These are phyloP conservation scores for Ptychodera flava DNA, from an alignment of 35 echinoderm and acorn worm genomes.

Conservation along the genomic window DNA sequence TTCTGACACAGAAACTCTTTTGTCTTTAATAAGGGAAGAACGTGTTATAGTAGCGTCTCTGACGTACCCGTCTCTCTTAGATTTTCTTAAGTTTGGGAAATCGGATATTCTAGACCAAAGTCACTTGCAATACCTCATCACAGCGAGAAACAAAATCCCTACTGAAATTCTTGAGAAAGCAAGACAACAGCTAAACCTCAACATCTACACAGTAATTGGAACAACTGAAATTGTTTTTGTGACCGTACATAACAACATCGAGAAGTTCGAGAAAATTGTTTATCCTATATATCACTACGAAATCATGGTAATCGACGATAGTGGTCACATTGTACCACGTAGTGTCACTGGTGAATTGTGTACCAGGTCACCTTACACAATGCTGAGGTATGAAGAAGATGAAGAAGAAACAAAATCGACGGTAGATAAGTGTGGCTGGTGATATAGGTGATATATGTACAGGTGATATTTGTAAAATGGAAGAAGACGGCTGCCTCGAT, in stretches of 20 bases:
- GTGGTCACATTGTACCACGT: background rate
- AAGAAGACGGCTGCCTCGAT: constrained; percentile 62
- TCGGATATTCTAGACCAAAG: background rate
- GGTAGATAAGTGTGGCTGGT: background rate
- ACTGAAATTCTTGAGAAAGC: background rate
- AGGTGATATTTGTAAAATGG: constrained; percentile 65
- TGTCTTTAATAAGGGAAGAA: background rate
- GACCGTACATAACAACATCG: background rate
- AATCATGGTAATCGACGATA: background rate
- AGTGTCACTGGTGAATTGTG: background rate
- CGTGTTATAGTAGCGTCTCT: background rate
- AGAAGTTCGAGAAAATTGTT: background rate
- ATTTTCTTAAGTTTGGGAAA: background rate
- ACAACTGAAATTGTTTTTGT: background rate
- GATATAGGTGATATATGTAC: no score
- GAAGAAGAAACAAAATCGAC: background rate
- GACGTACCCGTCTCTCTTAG: background rate
- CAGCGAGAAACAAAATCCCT: background rate
- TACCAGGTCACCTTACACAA: background rate
- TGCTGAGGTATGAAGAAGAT: no score
- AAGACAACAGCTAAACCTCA: background rate
- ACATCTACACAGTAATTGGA: background rate
- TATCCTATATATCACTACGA: background rate
- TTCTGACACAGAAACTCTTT: background rate
- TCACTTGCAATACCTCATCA: background rate